Conservation (phyloP, 2,888 invertebrate genomes). For the Merodon equestris region DNA sequence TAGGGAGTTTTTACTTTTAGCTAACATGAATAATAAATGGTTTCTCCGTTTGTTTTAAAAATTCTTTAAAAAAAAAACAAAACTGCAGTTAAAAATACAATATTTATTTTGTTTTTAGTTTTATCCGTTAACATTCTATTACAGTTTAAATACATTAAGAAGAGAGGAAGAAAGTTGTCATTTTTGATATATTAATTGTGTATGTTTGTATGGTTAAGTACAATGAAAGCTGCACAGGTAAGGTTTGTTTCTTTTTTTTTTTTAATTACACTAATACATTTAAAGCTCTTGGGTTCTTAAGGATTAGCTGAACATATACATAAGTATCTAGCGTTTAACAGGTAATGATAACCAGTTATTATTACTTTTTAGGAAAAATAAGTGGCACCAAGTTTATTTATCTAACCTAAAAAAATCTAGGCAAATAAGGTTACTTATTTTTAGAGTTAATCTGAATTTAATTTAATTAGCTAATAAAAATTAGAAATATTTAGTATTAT, state of each 20-base stretch:
- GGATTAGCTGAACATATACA: constrained; percentile 38
- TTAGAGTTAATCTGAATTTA: too few relatives aligned
- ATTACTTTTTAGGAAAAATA: constrained; percentile 2
- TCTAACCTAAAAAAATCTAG: too few relatives aligned
- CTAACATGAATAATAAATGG: too few relatives aligned
- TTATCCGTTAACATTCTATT: constrained; percentile 49
- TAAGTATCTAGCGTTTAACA: constrained; percentile 14
- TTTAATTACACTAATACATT: constrained; percentile 60
- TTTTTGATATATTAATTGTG: constrained; percentile 21
- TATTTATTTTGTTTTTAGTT: constrained; percentile 42
- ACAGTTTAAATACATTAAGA: constrained; percentile 57
- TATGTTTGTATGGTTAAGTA: constrained; percentile 39
- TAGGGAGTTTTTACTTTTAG: too few relatives aligned
- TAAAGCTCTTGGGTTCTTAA: constrained; percentile 56
- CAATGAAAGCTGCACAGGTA: too few relatives aligned
- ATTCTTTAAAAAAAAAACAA: not conserved
- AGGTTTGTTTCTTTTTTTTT: too few relatives aligned
- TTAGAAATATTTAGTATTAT: too few relatives aligned
- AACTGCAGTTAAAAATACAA: constrained; percentile 57
- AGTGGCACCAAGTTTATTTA: too few relatives aligned
- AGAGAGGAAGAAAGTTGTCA: constrained; percentile 42
- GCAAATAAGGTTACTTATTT: too few relatives aligned
- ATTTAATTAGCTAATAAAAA: too few relatives aligned
- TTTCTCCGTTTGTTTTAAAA: too few relatives aligned
- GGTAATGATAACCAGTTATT: constrained; percentile 1